These are phyloP conservation scores for Listronotus bonariensis DNA, from an alignment of 1,140 invertebrate genomes.

Conservation along the genomic window DNA sequence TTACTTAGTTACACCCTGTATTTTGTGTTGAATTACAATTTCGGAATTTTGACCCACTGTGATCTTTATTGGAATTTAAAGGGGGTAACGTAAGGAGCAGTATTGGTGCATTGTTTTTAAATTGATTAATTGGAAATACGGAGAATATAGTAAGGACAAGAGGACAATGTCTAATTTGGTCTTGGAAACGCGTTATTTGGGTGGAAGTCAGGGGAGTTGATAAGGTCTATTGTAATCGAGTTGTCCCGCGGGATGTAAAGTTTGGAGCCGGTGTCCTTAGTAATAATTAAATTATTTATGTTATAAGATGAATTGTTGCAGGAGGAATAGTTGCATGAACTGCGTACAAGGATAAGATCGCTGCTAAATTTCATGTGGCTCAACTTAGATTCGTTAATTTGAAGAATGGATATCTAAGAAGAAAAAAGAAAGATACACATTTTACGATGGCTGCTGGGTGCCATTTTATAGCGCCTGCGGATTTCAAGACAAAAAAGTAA, in stretches of 20 bases:
- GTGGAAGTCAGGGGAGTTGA: conserved; percentile 7
- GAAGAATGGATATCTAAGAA: too few relatives aligned
- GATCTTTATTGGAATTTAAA: background rate
- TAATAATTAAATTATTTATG: conserved; percentile 16
- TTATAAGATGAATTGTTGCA: conserved; percentile 3
- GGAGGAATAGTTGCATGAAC: too few relatives aligned
- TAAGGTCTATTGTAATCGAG: conserved; percentile 27
- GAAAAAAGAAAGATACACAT: too few relatives aligned
- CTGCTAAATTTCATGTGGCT: too few relatives aligned
- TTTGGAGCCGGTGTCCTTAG: conserved; percentile 14
- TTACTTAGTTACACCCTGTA: too few relatives aligned
- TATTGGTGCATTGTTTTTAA: conserved; percentile 31
- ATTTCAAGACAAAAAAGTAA: too few relatives aligned
- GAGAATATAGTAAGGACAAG: conserved; percentile 23
- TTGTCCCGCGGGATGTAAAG: conserved; percentile 24
- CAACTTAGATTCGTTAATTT: too few relatives aligned
- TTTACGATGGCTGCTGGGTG: too few relatives aligned
- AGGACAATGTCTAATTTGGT: conserved; percentile 30
- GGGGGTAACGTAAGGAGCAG: background rate
- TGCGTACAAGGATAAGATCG: too few relatives aligned
- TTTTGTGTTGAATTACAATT: too few relatives aligned
- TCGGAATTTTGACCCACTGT: background rate
- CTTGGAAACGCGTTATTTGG: conserved; percentile 19
- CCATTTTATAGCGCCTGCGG: too few relatives aligned
- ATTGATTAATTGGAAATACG: conserved; percentile 31